Base-by-base conservation (phyloP, 2,888 invertebrate species). In the Abscondita cerata region DNA sequence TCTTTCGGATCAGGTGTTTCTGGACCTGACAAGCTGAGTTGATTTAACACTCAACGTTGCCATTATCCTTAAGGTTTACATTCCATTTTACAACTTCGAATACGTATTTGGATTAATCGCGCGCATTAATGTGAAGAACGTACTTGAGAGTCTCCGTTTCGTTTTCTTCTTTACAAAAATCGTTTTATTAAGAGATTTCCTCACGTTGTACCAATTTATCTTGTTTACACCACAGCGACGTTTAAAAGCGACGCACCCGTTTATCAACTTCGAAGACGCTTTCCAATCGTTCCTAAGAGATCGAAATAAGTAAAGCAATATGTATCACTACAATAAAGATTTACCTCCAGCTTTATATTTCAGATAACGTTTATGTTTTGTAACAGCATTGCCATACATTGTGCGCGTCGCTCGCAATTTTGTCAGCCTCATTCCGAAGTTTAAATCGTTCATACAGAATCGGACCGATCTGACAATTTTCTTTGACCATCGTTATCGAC, bases 21-120 rank as follows among this genome's bases (percentile, higher is more conserved):
- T 87, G 0, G 97, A 95, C 98, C 98, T n/a, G n/a, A 99, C 33
- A 95, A 84, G 0, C 98, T 36, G 5, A 6, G 9, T 33, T 15
- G 9, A 16, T 8, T 38, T 40, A 50, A 40, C 16, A 5, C 41
- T 15, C 46, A 16, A 11, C n/a, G 9, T 5, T 16, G n/a, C 8
- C 3, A 33, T 68, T 76, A 74, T 73, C 92, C 92, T 84, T 96
- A n/a, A n/a, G n/a, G n/a, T n/a, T n/a, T n/a, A n/a, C n/a, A n/a
- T n/a, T n/a, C n/a, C n/a, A n/a, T n/a, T n/a, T n/a, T n/a, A n/a
- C n/a, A n/a, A n/a, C n/a, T n/a, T n/a, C n/a, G n/a, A n/a, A n/a
- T n/a, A n/a, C 96, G 78, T 99, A 99, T 81, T 97, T 97, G 9
- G 98, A 98, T 77, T 98, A 96, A 70, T 97, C 95, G 72, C 98